These are phyloP conservation scores for Drosophila subpulchrella DNA, from an alignment of 1,140 invertebrate species.

Conservation along the genomic window DNA sequence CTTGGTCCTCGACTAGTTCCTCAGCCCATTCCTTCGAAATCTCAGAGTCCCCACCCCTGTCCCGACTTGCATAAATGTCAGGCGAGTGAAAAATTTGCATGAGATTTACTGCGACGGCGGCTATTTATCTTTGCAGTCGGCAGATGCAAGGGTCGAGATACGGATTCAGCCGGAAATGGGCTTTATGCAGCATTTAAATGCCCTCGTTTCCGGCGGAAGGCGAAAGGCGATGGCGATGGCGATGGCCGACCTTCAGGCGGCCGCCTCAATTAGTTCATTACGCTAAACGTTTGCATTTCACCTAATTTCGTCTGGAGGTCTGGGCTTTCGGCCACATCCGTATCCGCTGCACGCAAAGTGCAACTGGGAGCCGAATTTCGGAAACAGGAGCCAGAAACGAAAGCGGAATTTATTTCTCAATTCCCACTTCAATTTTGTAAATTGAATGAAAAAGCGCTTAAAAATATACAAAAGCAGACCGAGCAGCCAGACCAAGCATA, in stretches of 20 bases:
- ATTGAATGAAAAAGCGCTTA: constrained; percentile 84
- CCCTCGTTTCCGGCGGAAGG: constrained; percentile 60
- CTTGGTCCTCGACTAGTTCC: constrained; percentile 12
- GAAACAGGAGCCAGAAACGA: constrained; percentile 52
- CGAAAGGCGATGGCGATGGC: neutral
- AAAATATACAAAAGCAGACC: constrained; percentile 81
- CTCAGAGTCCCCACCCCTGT: neutral
- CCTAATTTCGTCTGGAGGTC: constrained; percentile 69
- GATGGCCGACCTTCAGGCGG: constrained; percentile 69
- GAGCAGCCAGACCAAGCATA: constrained; percentile 45
- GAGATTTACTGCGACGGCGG: constrained; percentile 56
- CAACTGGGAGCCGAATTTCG: constrained; percentile 32
- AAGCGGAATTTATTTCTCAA: constrained; percentile 84
- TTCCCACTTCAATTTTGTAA: constrained; percentile 84
- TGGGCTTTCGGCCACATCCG: constrained; percentile 62
- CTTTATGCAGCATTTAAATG: constrained; percentile 76
- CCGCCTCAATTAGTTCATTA: constrained; percentile 81
- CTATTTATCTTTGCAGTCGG: constrained; percentile 65
- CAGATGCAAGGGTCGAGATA: constrained; percentile 41
- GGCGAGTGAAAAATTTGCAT: constrained; percentile 56
- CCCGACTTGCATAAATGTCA: constrained; percentile 62
- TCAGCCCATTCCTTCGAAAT: neutral
- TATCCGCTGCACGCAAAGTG: constrained; percentile 60
- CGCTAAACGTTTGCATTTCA: constrained; percentile 82
- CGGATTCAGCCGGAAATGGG: constrained; percentile 48